Evolutionary conservation across 2,888 invertebrate species (phyloP).

Genomic region (Nephrocerus scutellatus): DNA sequence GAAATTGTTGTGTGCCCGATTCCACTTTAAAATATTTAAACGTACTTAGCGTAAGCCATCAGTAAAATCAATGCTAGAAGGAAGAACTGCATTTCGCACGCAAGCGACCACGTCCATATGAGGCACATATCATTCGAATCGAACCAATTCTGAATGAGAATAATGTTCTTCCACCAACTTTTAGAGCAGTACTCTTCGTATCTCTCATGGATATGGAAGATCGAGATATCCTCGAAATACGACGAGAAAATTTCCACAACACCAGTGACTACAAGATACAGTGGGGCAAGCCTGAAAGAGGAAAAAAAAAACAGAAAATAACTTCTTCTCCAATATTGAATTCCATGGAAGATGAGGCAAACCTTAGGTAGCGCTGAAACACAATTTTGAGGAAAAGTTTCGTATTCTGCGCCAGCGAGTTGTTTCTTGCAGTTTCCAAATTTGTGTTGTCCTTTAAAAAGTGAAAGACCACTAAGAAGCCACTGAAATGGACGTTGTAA

Average conservation of each 20-base stretch:
- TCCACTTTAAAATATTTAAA: constrained; percentile 4
- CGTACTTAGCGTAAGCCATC: constrained; percentile 43
- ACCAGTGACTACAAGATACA: constrained; percentile 40
- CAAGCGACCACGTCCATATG: constrained; percentile 49
- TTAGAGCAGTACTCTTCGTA: constrained; percentile 43
- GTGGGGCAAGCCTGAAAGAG: constrained; percentile 40
- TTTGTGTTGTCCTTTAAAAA: constrained; percentile 38
- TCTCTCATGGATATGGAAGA: constrained; percentile 46
- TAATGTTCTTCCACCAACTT: constrained; percentile 47
- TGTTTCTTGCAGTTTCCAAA: constrained; percentile 34
- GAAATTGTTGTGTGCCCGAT: not conserved
- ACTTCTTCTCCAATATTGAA: too few relatives aligned
- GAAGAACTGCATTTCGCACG: constrained; percentile 48
- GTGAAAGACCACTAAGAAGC: constrained; percentile 43
- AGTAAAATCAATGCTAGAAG: constrained; percentile 38
- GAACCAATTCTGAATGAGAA: constrained; percentile 46
- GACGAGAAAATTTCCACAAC: constrained; percentile 41
- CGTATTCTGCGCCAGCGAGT: constrained; percentile 30
- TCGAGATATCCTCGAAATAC: constrained; percentile 42
- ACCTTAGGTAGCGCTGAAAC: constrained; percentile 43
- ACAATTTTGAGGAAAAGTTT: constrained; percentile 38
- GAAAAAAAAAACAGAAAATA: constrained; percentile 1
- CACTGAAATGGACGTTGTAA: too few relatives aligned
- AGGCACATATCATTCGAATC: constrained; percentile 44
- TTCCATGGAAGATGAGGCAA: too few relatives aligned